Percentiles rank a stretch among this genome's conserved stretches.
Evolutionary conservation across 2,888 invertebrate species (phyloP).

Genomic region (Epirrita christyi): DNA sequence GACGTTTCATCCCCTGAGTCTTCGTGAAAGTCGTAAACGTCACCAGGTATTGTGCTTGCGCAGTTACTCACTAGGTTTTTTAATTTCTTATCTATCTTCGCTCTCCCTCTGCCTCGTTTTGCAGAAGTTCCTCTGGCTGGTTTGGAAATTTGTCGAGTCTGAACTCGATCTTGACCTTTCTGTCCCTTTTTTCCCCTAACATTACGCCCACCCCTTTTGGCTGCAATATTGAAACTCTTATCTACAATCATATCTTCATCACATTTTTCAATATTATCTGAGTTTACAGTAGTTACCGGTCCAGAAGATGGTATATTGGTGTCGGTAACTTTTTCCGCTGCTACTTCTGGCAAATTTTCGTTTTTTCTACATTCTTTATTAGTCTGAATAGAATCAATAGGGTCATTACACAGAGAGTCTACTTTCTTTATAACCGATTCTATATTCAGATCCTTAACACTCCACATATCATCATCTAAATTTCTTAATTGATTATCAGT

Average conservation of each 20-base stretch:
- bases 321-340: slow-evolving; percentile 20
- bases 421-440: slow-evolving; percentile 93
- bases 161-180: slow-evolving; percentile 68
- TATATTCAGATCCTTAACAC: slow-evolving; percentile 91
- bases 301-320: slow-evolving; percentile 12
- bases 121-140: slow-evolving; percentile 60
- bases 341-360: slow-evolving; percentile 21
- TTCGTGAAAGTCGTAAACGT: slow-evolving; percentile 96
- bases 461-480: slow-evolving; percentile 91
- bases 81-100: slow-evolving; percentile 82
- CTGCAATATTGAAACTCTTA: slow-evolving; percentile 42
- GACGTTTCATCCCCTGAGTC: slow-evolving; percentile 92
- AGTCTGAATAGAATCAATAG: slow-evolving; percentile 48
- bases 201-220: slow-evolving; percentile 74
- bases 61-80: slow-evolving; percentile 76
- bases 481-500: slow-evolving; percentile 65
- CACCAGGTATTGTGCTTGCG: slow-evolving; percentile 87
- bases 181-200: slow-evolving; percentile 73
- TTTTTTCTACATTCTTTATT: slow-evolving; percentile 37
- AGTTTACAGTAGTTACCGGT: slow-evolving; percentile 38
- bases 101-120: slow-evolving; percentile 81
- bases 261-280: slow-evolving; percentile 37
- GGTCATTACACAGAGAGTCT: slow-evolving; percentile 86
- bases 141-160: slow-evolving; percentile 78
- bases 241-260: slow-evolving; percentile 47